phyloP scores from a whole-genome alignment of 2,888 invertebrate genomes.

The Thereva nobilitata region DNA sequence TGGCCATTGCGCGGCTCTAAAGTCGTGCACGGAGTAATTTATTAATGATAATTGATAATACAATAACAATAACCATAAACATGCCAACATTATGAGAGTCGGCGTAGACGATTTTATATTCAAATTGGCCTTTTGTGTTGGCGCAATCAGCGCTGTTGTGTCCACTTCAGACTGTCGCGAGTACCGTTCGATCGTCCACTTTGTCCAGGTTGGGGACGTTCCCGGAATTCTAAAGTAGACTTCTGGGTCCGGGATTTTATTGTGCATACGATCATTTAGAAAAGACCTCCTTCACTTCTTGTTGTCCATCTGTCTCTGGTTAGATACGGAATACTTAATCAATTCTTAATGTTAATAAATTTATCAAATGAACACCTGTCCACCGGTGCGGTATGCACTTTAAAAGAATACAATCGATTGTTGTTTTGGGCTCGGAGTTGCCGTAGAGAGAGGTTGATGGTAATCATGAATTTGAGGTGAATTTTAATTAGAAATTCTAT shows the following conservation, averaged over 20 bases:
- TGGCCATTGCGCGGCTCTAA: slow-evolving; percentile 9
- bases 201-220: background rate
- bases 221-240: slow-evolving; percentile 25
- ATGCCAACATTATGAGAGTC: slow-evolving; percentile 30
- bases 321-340: slow-evolving; percentile 22
- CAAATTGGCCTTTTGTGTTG: slow-evolving; percentile 33
- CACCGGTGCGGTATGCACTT: no score
- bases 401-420: no score
- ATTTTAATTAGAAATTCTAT: no score
- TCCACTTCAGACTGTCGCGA: slow-evolving; percentile 27
- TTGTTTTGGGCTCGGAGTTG: no score
- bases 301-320: slow-evolving; percentile 2
- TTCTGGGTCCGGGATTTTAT: slow-evolving; percentile 20
- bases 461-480: no score
- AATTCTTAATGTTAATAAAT: slow-evolving; percentile 33
- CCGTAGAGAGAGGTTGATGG: no score
- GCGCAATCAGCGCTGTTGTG: slow-evolving; percentile 24
- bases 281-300: background rate
- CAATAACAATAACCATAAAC: slow-evolving; percentile 34
- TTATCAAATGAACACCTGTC: slow-evolving; percentile 38
- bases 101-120: slow-evolving; percentile 34
- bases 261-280: background rate
- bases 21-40: slow-evolving; percentile 27
- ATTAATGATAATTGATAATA: slow-evolving; percentile 37
- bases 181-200: slow-evolving; percentile 21